Evolutionary conservation across 2,888 invertebrate genomes (phyloP).

Genomic region (Sinohyriopsis cumingii): DNA sequence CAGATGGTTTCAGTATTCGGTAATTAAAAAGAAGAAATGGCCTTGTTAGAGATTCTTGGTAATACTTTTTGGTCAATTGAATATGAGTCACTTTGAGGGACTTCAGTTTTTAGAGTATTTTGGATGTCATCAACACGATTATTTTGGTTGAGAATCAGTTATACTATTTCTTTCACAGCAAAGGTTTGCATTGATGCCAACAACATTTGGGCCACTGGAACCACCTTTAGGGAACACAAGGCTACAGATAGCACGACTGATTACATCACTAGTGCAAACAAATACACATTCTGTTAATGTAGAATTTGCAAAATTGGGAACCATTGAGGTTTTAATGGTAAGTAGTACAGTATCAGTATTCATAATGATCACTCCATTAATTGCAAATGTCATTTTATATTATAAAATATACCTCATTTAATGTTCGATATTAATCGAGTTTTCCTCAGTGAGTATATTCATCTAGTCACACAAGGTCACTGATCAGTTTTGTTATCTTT

Average conservation of each 20-base stretch:
- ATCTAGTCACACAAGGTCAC: too few species aligned
- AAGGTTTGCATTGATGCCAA: constrained; percentile 77
- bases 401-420: too few species aligned
- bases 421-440: too few species aligned
- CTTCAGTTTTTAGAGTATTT: background rate
- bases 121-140: background rate
- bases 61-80: background rate
- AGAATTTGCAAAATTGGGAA: constrained; percentile 77
- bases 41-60: background rate
- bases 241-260: constrained; percentile 85
- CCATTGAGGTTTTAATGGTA: constrained; percentile 77
- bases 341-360: constrained; percentile 43
- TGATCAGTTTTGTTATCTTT: too few species aligned
- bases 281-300: constrained; percentile 82
- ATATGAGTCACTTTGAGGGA: background rate
- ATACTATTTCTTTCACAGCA: constrained; percentile 62
- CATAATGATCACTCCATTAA: background rate
- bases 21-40: background rate
- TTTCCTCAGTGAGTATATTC: too few species aligned
- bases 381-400: background rate
- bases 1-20: background rate
- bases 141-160: background rate
- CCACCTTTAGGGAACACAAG: constrained; percentile 86
- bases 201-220: constrained; percentile 81
- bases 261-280: constrained; percentile 82